phyloP scores from a whole-genome alignment of 2,113 vertebrate species.

The Menidia beryllina region DNA sequence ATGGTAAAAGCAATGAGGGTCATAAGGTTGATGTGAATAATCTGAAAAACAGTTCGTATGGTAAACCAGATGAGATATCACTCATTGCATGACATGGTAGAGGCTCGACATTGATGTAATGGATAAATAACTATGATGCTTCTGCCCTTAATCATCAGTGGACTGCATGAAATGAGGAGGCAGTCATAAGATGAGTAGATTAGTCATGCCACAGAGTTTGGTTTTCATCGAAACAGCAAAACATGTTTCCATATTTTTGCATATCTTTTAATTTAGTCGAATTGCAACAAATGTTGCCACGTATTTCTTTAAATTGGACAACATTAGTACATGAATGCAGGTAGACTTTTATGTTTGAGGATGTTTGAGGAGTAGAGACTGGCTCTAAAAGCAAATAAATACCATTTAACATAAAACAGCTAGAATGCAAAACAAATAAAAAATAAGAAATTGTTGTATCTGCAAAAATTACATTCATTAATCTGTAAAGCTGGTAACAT shows the following conservation, averaged over 20 bases:
- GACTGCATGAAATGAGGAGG: background rate
- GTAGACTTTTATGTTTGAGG: background rate
- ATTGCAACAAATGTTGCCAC: too few relatives aligned
- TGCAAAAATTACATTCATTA: too few relatives aligned
- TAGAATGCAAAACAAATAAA: too few relatives aligned
- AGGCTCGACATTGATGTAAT: constrained; percentile 14
- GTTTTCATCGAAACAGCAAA: background rate
- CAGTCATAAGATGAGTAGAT: constrained; percentile 9
- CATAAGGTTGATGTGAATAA: constrained; percentile 13
- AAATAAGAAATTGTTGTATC: too few relatives aligned
- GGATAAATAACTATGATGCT: constrained; percentile 9
- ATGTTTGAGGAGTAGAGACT: too few relatives aligned
- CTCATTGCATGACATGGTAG: constrained; percentile 10
- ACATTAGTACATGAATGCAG: background rate
- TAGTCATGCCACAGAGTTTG: background rate
- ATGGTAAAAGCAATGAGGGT: constrained; percentile 11
- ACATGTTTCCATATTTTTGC: background rate
- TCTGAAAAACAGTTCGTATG: constrained; percentile 51
- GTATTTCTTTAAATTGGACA: too few relatives aligned
- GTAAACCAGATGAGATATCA: constrained; percentile 28
- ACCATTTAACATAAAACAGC: too few relatives aligned
- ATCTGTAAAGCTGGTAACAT: too few relatives aligned
- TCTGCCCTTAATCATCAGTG: constrained; percentile 10
- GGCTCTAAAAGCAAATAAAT: too few relatives aligned
- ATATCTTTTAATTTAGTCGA: too few relatives aligned